Conservation (phyloP, 2,797 vertebrate genomes). For the Argyrosomus regius region DNA sequence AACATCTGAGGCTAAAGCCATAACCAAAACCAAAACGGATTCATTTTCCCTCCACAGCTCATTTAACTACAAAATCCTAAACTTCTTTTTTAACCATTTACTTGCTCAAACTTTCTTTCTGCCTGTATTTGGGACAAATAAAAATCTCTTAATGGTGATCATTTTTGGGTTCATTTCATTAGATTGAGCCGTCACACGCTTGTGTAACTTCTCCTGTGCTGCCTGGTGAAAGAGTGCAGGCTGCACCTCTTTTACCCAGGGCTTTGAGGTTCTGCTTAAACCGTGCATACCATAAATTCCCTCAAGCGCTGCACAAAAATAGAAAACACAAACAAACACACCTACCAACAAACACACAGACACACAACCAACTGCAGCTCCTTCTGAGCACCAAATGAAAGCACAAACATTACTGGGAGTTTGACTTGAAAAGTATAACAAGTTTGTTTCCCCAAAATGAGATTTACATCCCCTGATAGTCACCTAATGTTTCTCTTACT, state of each 20-base stretch:
- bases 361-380: slow-evolving; percentile 7
- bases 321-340: slow-evolving; percentile 19
- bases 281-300: slow-evolving; percentile 11
- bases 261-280: slow-evolving; percentile 16
- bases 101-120: background rate
- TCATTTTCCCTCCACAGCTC: background rate
- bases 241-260: background rate
- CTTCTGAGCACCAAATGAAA: background rate
- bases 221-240: background rate
- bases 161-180: background rate
- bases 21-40: background rate
- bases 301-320: background rate
- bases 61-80: background rate
- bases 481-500: background rate
- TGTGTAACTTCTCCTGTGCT: background rate
- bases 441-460: background rate
- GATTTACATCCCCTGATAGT: background rate
- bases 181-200: background rate
- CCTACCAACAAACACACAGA: background rate
- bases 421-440: background rate
- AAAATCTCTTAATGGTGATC: background rate
- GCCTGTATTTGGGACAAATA: background rate
- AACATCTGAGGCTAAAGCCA: background rate
- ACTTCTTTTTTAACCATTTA: slow-evolving; percentile 1
- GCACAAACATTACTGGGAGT: background rate